Base-by-base conservation (phyloP, 2,797 vertebrate genomes). In the Acipenser transmontanus region DNA sequence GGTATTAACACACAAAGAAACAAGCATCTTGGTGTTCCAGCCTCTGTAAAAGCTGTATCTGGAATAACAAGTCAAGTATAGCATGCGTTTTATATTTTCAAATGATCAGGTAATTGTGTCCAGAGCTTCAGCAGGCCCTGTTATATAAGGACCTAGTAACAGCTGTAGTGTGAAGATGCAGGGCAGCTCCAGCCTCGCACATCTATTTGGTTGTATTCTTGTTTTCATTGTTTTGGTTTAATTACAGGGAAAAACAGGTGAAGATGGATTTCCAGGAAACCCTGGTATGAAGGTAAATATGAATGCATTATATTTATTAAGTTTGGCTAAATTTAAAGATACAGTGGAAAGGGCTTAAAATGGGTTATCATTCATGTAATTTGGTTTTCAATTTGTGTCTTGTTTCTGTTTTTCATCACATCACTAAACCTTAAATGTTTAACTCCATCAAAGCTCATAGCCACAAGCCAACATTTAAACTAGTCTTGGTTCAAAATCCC, bases 21-120 rank as follows among this genome's bases (percentile, higher is more conserved):
- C 4, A 34, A 34, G 34, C 34, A 34, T 4, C 34, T 34, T 34
- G 34, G 34, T 34, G 34, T 34, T 34, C 4, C 34, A 34, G 34
- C 34, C 34, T 34, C 34, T 34, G 34, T 34, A 34, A 34, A 34
- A 34, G 34, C 34, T 34, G 34, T 34, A 34, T 34, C 34, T 34
- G 34, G 34, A 34, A 34, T 34, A 4, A 34, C 34, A 34, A 34
- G 34, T 34, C 34, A 34, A 34, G 34, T 34, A 34, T 34, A 34
- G 34, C 34, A 34, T 34, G 34, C 34, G 4, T 34, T 34, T 34
- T 34, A 34, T 34, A 34, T 34, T 74, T 72, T 73, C 74, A 83
- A 85, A 76, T 86, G 84, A 84, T 82, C 67, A 20, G 71, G 81
- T 81, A 88, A 89, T 63, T 71, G 68, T 80, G 85, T 80, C 78